Evolutionary conservation across 1,140 invertebrate genomes (phyloP), one percentile per base, ranked within the genome.

Genomic region (Drosophila albomicans): DNA sequence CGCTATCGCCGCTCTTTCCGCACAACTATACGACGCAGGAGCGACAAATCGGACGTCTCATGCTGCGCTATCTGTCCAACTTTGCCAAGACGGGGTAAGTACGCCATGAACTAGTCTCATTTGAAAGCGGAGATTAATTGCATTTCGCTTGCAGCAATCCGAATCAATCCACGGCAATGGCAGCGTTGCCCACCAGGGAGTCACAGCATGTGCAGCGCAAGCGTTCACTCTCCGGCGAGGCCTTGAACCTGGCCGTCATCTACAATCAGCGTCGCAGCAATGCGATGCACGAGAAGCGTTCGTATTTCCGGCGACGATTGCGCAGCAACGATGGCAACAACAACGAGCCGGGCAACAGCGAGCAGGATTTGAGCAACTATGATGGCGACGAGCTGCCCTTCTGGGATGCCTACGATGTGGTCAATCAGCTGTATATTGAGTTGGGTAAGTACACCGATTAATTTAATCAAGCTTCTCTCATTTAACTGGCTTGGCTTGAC

Each of bases 371-470:
- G 16, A 66, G 77, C 43, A 78, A 67, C 76, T 91, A 92, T 28
- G 78, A 79, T 10, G 73, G 76, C 4, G 85, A 90, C 62, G 93
- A 93, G 68, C 91, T 93, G 62, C 96, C 96, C 5, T 97, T 96
- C 79, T 98, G 97, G 97, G 97, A 98, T 90, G 96, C 96, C 1
- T 98, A 97, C 89, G 97, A 98, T 91, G 95, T 96, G 61, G 96
- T 97, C 82, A 97, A 98, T 93, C 97, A 98, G 92, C 94, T 97
- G 28, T 98, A 98, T 92, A 94, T 98, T 87, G 96, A 97, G 93
- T 94, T 97, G 74, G 96, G 96, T 95, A 76, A 66, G 82, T 4
- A 0, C n/a, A 3, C 16, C 1, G 0, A 5, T 15, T 7, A 16
- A 8, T 6, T 16, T 10, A 16, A 32, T 15, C 2, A 8, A 11